A percentile compares a stretch with the other conserved stretches of the same genome.
These are phyloP conservation scores for Eudyptes chrysolophus DNA, from an alignment of 2,113 vertebrate species.

Conservation along the genomic window DNA sequence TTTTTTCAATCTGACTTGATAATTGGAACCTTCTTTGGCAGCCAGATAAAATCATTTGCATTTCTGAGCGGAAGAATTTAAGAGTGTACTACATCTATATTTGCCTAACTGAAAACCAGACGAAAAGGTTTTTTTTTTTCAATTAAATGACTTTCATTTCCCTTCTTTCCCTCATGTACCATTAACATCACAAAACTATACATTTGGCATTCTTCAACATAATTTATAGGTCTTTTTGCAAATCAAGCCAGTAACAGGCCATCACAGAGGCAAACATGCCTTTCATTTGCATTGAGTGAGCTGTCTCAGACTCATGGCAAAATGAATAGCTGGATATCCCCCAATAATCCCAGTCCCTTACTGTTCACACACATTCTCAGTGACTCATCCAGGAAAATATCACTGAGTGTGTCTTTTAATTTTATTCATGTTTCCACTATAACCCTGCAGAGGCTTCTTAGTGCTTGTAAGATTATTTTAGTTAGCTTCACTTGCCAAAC, in stretches of 20 bases:
- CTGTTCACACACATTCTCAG: background rate
- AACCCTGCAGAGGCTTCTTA: conserved; percentile 33
- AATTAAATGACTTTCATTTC: background rate
- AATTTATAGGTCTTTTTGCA: conserved; percentile 35
- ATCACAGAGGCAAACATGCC: background rate
- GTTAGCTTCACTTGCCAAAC: conserved; percentile 49
- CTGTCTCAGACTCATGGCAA: background rate
- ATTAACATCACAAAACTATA: conserved; percentile 19
- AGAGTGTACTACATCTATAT: background rate
- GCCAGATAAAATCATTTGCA: background rate
- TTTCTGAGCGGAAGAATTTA: background rate
- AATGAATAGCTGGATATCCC: background rate
- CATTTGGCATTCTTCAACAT: conserved; percentile 32
- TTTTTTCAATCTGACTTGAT: background rate
- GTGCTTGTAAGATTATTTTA: conserved; percentile 60
- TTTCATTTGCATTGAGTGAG: conserved; percentile 39
- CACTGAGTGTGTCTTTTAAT: conserved; percentile 9
- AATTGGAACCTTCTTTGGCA: background rate
- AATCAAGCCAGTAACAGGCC: background rate
- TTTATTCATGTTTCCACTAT: conserved; percentile 57
- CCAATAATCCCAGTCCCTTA: background rate
- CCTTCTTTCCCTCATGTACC: background rate
- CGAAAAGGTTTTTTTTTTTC: background rate
- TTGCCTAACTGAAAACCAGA: background rate
- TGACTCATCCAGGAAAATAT: conserved; percentile 59